Evolutionary conservation across 2,113 vertebrate species (phyloP).

Genomic region (Chamaea fasciata): DNA sequence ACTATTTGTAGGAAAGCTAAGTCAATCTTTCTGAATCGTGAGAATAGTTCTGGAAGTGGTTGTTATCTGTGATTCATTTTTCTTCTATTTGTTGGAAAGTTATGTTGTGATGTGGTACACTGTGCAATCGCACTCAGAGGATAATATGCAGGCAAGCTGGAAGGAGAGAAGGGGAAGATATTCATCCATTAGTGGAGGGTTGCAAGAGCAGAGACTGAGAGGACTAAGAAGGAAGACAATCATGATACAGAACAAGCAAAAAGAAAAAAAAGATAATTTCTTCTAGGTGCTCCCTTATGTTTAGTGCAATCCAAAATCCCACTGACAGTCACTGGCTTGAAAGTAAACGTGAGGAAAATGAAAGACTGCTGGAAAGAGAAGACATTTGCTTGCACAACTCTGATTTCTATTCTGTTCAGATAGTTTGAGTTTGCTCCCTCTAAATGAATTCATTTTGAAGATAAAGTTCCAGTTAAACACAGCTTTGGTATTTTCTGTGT

Average conservation of each 20-base stretch:
- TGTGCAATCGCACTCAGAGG: neutral
- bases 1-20: neutral
- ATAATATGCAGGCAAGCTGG: neutral
- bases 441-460: neutral
- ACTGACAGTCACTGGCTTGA: neutral
- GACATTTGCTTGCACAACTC: neutral
- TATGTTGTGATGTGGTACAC: neutral
- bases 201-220: neutral
- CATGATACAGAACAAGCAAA: neutral
- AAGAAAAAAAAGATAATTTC: accelerated
- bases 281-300: neutral
- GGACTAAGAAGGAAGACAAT: neutral
- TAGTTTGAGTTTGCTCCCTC: neutral
- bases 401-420: neutral
- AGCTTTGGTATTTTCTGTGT: neutral
- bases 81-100: neutral
- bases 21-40: neutral
- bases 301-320: neutral
- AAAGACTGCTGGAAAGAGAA: neutral
- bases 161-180: neutral
- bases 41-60: neutral
- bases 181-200: neutral
- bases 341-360: neutral
- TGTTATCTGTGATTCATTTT: neutral
- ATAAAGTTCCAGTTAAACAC: neutral